Evolutionary conservation across 2,113 vertebrate species (phyloP).

Genomic region (Menura novaehollandiae): DNA sequence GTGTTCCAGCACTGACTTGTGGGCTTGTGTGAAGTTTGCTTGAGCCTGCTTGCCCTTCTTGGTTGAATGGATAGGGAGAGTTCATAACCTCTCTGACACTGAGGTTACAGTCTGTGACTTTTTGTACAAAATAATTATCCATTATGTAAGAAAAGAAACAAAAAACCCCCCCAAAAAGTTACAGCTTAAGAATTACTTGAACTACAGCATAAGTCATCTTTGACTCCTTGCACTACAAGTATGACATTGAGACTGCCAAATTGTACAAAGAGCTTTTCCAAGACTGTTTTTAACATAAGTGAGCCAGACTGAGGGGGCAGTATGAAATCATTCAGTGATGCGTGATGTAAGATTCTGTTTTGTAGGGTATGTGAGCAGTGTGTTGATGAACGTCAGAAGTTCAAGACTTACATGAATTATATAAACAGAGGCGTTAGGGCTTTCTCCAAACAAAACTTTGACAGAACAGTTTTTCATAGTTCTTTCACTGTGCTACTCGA

Average conservation of each 20-base stretch:
- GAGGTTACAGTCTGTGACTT: background rate
- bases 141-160: background rate
- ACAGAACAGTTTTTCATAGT: background rate
- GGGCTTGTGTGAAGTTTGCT: background rate
- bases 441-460: background rate
- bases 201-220: background rate
- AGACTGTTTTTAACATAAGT: background rate
- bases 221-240: background rate
- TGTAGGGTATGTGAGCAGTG: background rate
- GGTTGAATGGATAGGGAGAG: background rate
- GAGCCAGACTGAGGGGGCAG: background rate
- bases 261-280: background rate
- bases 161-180: accelerated
- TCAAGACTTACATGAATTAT: background rate
- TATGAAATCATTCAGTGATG: background rate
- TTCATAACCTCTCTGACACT: accelerated
- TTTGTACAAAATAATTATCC: background rate
- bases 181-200: background rate
- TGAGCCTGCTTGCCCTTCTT: background rate
- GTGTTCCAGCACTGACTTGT: background rate
- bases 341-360: background rate
- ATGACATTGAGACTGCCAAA: background rate
- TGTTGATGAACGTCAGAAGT: background rate
- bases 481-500: background rate
- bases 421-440: background rate